phyloP scores from a whole-genome alignment of 53 echinoderm and acorn worm genomes.

The Patiria pectinifera region DNA sequence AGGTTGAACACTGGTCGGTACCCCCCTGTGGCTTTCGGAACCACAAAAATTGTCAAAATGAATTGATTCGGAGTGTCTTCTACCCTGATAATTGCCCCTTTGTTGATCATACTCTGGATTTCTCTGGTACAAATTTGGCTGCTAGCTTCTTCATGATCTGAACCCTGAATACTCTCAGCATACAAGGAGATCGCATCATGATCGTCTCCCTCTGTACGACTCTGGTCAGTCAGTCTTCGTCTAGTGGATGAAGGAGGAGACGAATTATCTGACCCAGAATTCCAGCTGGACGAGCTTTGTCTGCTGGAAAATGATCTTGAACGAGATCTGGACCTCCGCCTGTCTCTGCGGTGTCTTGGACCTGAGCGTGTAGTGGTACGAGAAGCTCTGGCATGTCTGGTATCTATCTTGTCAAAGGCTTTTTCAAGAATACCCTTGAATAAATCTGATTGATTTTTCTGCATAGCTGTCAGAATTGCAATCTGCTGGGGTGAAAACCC shows the following conservation, averaged over 20 bases:
- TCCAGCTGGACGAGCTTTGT: constrained; percentile 10
- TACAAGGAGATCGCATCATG: constrained; percentile 25
- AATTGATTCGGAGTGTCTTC: constrained; percentile 40
- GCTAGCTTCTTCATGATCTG: constrained; percentile 17
- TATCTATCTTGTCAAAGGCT: constrained; percentile 19
- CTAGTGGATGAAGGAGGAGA: no score
- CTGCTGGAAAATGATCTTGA: constrained; percentile 17
- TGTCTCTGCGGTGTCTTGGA: neutral
- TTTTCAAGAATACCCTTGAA: constrained; percentile 38
- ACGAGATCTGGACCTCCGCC: constrained; percentile 26
- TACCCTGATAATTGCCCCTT: constrained; percentile 56
- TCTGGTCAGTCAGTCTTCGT: no score
- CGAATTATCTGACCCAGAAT: neutral
- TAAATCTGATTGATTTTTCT: neutral
- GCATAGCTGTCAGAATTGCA: constrained; percentile 9
- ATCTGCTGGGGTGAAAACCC: constrained; percentile 17
- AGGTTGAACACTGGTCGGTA: constrained; percentile 64
- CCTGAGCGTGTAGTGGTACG: neutral
- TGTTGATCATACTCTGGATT: constrained; percentile 56
- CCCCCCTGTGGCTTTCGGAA: constrained; percentile 59
- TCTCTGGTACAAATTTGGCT: constrained; percentile 30
- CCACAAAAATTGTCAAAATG: constrained; percentile 62
- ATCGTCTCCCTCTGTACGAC: neutral
- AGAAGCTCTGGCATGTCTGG: neutral
- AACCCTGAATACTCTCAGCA: constrained; percentile 10